These are phyloP conservation scores for Ctenomys sociabilis DNA, from an alignment of 2,113 vertebrate genomes.

Conservation along the genomic window DNA sequence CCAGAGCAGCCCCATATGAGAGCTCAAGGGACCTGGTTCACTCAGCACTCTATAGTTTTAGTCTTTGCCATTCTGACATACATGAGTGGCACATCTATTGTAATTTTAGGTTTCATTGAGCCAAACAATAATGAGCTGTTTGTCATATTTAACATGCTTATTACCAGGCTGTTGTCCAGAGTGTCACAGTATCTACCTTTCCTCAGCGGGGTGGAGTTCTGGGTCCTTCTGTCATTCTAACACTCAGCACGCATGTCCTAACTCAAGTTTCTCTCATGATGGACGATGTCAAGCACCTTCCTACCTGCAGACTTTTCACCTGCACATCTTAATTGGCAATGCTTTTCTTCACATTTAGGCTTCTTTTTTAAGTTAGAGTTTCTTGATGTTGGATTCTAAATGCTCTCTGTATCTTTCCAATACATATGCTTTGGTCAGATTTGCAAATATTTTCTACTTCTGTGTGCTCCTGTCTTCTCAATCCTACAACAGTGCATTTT, in stretches of 20 bases:
- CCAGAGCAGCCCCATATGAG: no score
- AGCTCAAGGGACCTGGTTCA: not conserved
- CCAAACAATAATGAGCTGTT: not conserved
- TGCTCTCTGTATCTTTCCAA: no score
- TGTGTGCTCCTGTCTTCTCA: not conserved
- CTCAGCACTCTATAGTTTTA: not conserved
- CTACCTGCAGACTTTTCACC: not conserved
- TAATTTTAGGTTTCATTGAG: not conserved
- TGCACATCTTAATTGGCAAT: not conserved
- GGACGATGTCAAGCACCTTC: not conserved
- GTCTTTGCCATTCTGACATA: not conserved
- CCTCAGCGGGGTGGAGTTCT: not conserved
- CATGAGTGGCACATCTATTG: not conserved
- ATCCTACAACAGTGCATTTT: not conserved
- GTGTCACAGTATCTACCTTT: not conserved
- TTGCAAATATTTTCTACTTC: not conserved
- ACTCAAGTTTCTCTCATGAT: not conserved
- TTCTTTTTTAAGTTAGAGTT: not conserved
- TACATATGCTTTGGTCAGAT: not conserved
- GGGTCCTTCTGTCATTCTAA: not conserved
- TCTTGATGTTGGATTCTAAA: not conserved
- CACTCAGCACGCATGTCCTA: not conserved
- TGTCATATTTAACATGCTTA: not conserved
- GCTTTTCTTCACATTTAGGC: not conserved
- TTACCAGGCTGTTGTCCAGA: not conserved